Base-by-base conservation (phyloP, 2,888 invertebrate species). In the Alitta virens region DNA sequence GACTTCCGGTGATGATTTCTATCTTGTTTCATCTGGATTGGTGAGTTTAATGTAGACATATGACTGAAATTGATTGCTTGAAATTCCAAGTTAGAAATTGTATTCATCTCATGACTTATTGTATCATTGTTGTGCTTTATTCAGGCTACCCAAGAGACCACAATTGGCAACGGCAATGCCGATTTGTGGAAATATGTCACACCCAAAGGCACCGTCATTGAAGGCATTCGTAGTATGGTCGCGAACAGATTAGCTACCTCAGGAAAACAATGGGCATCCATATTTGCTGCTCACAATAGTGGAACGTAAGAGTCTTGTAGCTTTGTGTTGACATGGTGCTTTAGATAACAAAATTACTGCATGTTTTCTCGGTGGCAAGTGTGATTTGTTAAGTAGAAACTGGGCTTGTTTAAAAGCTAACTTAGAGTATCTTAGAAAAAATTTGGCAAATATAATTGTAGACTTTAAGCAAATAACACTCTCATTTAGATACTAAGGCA, bases 1-100 rank as follows among this genome's bases (percentile, higher is more conserved):
- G 42, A 88, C 89, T 43, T 92, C 92, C 38, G 89, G 90, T 57
- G 92, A 93, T 78, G 92, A 92, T 77, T 90, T 90, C 78, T 92
- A 92, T 76, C 81, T 88, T 16, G 83, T 91, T 7, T 74, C 86
- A 75, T 75, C 88, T 1, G 85, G 87, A 60, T 83, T 91, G 72
- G 86, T 83, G 69, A 71, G 72, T 12, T 18, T 42, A 9, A 21
- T 49, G 49, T 21, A 49, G 33, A 33, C 33, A 12, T 33, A 33
- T 33, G 5, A 33, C 33, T 7, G 33, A 12, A 33, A 33, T 12
- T 7, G 12, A 33, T 33, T 5, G 33, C 12, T 7, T 33, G 33
- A 5, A 33, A 33, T 5, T 33, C 7, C 7, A 33, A 33, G 7
- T 33, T 12, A 33, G 12, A 7, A 33, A 33, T 33, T 7, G 12